A percentile compares a stretch with the other conserved stretches of the same genome.
Conservation (phyloP, 2,888 invertebrate species). For the Panzeria rudis region DNA sequence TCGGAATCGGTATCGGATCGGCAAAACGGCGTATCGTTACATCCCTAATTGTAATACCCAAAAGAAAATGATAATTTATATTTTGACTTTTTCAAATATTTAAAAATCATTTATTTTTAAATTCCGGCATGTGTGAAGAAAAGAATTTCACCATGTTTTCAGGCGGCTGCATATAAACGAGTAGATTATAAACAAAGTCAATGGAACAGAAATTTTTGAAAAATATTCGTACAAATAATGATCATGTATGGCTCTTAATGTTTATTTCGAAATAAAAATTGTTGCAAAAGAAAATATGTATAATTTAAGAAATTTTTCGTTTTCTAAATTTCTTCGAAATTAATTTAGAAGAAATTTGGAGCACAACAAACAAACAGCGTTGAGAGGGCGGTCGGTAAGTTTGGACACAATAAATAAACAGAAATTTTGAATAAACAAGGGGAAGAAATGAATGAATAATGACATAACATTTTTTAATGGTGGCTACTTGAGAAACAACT, state of each 20-base stretch:
- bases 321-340: no score
- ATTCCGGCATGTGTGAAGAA: neutral
- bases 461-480: slow-evolving; percentile 9
- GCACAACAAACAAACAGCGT: neutral
- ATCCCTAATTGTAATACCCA: neutral
- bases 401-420: slow-evolving; percentile 37
- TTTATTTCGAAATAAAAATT: slow-evolving; percentile 5
- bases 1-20: no score
- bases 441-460: neutral
- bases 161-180: neutral
- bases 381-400: neutral
- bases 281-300: neutral
- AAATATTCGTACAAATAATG: neutral
- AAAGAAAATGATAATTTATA: neutral
- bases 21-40: no score
- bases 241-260: no score
- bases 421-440: slow-evolving; percentile 36
- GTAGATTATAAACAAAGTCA: slow-evolving; percentile 7
- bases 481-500: neutral
- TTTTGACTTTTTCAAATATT: neutral
- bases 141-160: neutral
- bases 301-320: neutral
- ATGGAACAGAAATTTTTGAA: neutral
- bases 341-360: neutral
- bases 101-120: slow-evolving; percentile 12